Conservation (phyloP, 2,888 invertebrate genomes). For the Drosophila mulleri region DNA sequence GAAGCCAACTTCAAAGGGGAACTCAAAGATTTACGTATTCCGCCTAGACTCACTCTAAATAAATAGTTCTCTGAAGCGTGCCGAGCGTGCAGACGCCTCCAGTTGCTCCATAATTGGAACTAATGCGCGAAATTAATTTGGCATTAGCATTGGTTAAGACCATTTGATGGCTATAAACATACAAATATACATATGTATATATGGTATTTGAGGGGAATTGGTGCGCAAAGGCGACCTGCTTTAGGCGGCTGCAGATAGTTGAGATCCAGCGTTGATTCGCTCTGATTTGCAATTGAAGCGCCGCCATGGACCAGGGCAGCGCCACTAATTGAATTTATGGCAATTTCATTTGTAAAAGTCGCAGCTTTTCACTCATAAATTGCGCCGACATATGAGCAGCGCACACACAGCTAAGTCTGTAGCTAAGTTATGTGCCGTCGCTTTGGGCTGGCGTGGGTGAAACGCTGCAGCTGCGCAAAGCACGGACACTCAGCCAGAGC, state of each 20-base stretch:
- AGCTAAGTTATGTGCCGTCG: slow-evolving; percentile 62
- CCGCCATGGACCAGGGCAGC: slow-evolving; percentile 18
- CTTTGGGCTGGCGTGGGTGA: slow-evolving; percentile 74
- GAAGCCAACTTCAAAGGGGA: slow-evolving; percentile 47
- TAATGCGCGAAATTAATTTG: slow-evolving; percentile 76
- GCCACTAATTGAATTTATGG: slow-evolving; percentile 78
- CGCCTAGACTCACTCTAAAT: slow-evolving; percentile 45
- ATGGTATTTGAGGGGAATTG: slow-evolving; percentile 36
- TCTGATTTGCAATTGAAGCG: slow-evolving; percentile 71
- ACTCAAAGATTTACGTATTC: slow-evolving; percentile 40
- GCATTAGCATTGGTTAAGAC: slow-evolving; percentile 45
- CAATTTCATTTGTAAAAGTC: slow-evolving; percentile 70
- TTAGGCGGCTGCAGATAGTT: slow-evolving; percentile 20
- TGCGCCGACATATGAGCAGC: slow-evolving; percentile 41
- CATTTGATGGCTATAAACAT: slow-evolving; percentile 9
- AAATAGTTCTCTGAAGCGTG: slow-evolving; percentile 59
- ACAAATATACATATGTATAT: neutral
- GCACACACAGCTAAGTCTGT: neutral
- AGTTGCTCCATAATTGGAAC: slow-evolving; percentile 64
- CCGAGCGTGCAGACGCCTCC: slow-evolving; percentile 32
- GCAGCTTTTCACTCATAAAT: slow-evolving; percentile 77
- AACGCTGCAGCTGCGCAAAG: slow-evolving; percentile 74
- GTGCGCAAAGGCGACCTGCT: slow-evolving; percentile 70
- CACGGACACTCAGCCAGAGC: slow-evolving; percentile 15
- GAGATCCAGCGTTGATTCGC: slow-evolving; percentile 53